A percentile compares a stretch with the other conserved stretches of the same genome.
Conservation (phyloP, 2,888 invertebrate species). For the Pyrocoelia pectoralis region DNA sequence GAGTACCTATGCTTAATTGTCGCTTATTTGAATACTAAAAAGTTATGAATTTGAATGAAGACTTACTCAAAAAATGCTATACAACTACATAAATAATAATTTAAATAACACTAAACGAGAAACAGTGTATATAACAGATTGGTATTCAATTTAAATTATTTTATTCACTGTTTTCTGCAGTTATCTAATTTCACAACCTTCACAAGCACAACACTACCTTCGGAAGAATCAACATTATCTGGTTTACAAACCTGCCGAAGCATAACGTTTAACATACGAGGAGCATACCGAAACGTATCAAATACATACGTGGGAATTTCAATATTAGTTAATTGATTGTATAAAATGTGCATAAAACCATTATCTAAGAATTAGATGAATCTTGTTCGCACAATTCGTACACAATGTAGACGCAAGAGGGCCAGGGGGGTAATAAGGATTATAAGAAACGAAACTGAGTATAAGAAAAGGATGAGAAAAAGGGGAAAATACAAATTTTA, state of each 20-base stretch:
- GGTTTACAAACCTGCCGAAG: not conserved
- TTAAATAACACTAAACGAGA: not conserved
- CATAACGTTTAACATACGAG: not conserved
- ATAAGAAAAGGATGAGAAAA: too few relatives aligned
- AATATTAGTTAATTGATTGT: too few relatives aligned
- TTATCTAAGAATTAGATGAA: too few relatives aligned
- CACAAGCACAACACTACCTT: not conserved
- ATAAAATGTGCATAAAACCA: too few relatives aligned
- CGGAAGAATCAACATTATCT: not conserved
- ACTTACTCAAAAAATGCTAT: not conserved
- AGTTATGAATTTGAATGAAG: not conserved
- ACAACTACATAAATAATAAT: not conserved
- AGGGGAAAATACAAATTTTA: too few relatives aligned
- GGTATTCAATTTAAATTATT: not conserved
- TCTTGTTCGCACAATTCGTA: too few relatives aligned
- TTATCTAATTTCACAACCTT: slow-evolving; percentile 6
- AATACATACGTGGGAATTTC: too few relatives aligned
- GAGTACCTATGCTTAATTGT: not conserved
- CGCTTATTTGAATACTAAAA: not conserved
- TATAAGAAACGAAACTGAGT: too few relatives aligned
- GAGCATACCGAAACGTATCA: not conserved
- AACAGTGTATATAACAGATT: not conserved
- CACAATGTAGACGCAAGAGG: too few relatives aligned
- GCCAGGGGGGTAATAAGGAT: too few relatives aligned
- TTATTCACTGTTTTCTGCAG: not conserved